Evolutionary conservation across 2,113 vertebrate genomes (phyloP), one percentile per base, ranked within the genome.

Genomic region (Arizona elegans): DNA sequence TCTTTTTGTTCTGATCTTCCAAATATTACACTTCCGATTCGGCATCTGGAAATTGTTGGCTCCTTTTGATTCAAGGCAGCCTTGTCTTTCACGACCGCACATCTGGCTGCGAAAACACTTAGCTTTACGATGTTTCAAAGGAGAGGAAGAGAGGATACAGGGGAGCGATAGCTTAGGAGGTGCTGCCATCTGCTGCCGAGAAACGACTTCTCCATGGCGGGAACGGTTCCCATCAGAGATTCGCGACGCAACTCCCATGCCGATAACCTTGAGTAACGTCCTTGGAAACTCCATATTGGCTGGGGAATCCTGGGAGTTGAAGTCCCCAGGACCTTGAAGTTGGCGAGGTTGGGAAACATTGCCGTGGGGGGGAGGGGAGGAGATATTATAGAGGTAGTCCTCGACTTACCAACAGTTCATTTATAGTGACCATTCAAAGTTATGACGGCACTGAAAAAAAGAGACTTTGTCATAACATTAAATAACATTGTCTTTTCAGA

Each of bases 121-220:
- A 1, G 29, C 9, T 58, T 29, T 52, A 26, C 12, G 4, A 17
- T 23, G 23, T 62, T 65, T 52, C 43, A 65, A 50, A 38, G 47
- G 21, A 13, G 3, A 26, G 70, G 21, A 8, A 23, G 21, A 26
- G 5, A 3, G 2, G n/a, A 26, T 2, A 13, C 15, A 5, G 26
- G 5, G 15, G 1, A 21, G 47, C 3, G 3, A 21, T 38, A 2
- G 2, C 47, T 38, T 65, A 12, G 4, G n/a, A 38, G 53, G 87
- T 92, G 29, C 91, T 92, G 38, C 91, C 91, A 62, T 50, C 91
- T 92, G 50, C 86, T 92, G 91, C 10, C 26, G 70, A 53, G 85
- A 86, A 2, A 21, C 15, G 13, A 2, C 4, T 10, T 33, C 65
- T 75, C 15, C 15, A 75, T 19, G 15, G n/a, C 33, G 70, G 70